A percentile compares a stretch with the other conserved stretches of the same genome.
Evolutionary conservation across 23 tunicate genomes (phyloP).

Genomic region (Trididemnum clinides): DNA sequence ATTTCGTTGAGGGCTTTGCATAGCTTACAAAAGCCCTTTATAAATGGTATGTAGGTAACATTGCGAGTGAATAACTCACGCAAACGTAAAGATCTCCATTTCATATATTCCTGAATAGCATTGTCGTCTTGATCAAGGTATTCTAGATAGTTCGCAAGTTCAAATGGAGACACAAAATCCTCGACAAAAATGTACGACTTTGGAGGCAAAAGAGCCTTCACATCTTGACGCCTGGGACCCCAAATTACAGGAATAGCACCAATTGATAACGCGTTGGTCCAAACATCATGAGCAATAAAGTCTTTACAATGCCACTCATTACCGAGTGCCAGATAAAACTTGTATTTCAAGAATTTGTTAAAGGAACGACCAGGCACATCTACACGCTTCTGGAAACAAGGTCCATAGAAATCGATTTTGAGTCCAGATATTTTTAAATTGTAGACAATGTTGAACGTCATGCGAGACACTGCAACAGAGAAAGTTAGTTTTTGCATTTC

Average conservation of each 20-base stretch:
- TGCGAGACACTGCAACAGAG: background rate
- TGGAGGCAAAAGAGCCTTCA: background rate
- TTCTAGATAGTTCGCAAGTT: slow-evolving; percentile 9
- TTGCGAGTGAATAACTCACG: background rate
- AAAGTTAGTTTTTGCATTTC: too few relatives aligned
- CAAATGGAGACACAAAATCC: slow-evolving; percentile 13
- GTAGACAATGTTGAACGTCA: slow-evolving; percentile 1
- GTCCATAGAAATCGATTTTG: background rate
- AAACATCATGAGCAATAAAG: background rate
- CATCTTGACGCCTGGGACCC: slow-evolving; percentile 1
- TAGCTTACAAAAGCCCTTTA: slow-evolving; percentile 2
- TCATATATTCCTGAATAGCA: background rate
- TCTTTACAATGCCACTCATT: slow-evolving; percentile 25
- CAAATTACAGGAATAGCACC: slow-evolving; percentile 22
- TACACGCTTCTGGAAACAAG: background rate
- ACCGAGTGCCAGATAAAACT: slow-evolving; percentile 15
- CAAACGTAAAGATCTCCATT: background rate
- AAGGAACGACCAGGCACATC: too few relatives aligned
- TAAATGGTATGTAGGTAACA: background rate
- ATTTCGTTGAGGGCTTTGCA: background rate
- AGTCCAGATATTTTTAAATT: background rate
- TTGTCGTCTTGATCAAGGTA: background rate
- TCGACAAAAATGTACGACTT: background rate
- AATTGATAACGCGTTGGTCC: background rate
- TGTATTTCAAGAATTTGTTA: background rate